A percentile compares a stretch with the other conserved stretches of the same genome.
Conservation (phyloP, 2,113 vertebrate genomes). For the Syngnathoides biaculeatus region DNA sequence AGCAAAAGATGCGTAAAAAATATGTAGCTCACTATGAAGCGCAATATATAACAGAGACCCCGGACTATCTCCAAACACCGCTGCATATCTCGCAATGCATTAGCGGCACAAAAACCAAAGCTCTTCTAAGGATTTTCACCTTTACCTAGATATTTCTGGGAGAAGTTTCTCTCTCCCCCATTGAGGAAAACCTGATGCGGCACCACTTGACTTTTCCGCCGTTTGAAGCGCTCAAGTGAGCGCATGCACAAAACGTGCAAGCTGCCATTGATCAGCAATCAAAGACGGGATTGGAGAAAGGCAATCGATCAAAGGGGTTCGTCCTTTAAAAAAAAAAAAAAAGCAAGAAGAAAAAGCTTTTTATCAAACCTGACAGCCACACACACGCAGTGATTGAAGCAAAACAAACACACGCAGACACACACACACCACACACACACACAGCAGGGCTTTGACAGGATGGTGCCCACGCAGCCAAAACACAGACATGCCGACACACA, state of each 20-base stretch:
- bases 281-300: constrained; percentile 44
- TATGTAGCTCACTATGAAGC: no score
- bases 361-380: constrained; percentile 20
- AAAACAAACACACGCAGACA: constrained; percentile 12
- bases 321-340: constrained; percentile 31
- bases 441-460: constrained; percentile 62
- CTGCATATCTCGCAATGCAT: neutral
- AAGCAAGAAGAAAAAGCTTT: neutral
- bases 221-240: neutral
- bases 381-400: constrained; percentile 11
- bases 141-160: neutral
- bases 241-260: constrained; percentile 1
- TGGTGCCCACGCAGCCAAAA: constrained; percentile 62
- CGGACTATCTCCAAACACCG: neutral
- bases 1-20: no score
- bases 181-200: neutral
- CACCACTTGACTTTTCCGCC: neutral
- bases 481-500: constrained; percentile 63
- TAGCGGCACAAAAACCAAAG: neutral
- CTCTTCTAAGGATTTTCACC: neutral
- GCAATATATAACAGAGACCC: no score
- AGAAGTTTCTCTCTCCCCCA: neutral
- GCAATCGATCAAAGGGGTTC: constrained; percentile 41
- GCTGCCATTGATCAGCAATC: constrained; percentile 54
- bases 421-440: constrained; percentile 32